Evolutionary conservation across 1,140 invertebrate genomes (phyloP), one percentile per base, ranked within the genome.

Genomic region (Scaptodrosophila lebanonensis): DNA sequence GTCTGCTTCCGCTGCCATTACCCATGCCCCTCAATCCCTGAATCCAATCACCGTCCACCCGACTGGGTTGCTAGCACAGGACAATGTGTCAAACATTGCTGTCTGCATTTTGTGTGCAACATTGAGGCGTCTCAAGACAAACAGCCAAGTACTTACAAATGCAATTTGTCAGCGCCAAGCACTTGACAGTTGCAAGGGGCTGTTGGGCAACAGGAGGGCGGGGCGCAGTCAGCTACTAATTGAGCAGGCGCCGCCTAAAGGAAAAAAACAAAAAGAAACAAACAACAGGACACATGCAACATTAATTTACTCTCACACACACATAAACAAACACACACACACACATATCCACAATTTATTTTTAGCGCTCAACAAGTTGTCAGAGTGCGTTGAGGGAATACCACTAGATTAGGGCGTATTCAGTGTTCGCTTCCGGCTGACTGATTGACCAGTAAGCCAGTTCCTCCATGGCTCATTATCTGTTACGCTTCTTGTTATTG

Each of bases 321-420:
- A 38, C 3, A 8, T 13, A 39, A 13, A 13, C 20, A 39, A 9
- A 11, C 48, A 18, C 5, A 13, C 6, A 51, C 25, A 32, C 9
- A 51, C 3, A 36, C 45, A 33, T 13, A 25, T 17, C 4, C 44
- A 30, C 40, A 48, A 66, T 59, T 71, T 66, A 77, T 76, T 76
- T 76, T 79, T 76, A 70, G 70, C n/a, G n/a, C 72, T 72, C 68
- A 77, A 77, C 72, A 77, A 79, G 72, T 79, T 68, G 72, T 65
- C 73, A n/a, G n/a, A n/a, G n/a, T n/a, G n/a, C n/a, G n/a, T n/a
- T n/a, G n/a, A n/a, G n/a, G n/a, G n/a, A n/a, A n/a, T n/a, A n/a
- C n/a, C n/a, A 73, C 43, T 43, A 68, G 72, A 77, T 79, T 72
- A 79, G 52, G 52, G 39, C 49, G 40, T 36, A 42, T 27, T 53